These are phyloP conservation scores for Garra rufa DNA, from an alignment of 2,113 vertebrate genomes.

Conservation along the genomic window DNA sequence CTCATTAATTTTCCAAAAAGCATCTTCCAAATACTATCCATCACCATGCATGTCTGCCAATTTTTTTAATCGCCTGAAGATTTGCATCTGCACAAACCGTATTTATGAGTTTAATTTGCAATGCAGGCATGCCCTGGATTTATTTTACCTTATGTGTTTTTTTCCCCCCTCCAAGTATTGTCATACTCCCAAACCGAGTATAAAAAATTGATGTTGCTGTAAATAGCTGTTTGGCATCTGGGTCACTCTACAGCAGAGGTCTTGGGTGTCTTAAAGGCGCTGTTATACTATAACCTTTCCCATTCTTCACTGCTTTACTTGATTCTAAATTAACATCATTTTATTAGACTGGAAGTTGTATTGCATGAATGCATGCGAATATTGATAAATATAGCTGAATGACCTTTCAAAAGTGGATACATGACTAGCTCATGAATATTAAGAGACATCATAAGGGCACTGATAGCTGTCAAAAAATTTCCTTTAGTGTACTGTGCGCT, in stretches of 20 bases:
- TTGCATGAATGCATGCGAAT: not conserved
- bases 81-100: not conserved
- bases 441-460: constrained; percentile 12
- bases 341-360: not conserved
- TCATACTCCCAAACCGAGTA: constrained; percentile 15
- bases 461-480: constrained; percentile 14
- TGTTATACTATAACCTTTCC: not conserved
- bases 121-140: not conserved
- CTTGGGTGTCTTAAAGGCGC: not conserved
- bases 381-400: not conserved
- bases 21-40: not conserved
- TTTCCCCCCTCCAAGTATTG: not conserved
- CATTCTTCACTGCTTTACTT: not conserved
- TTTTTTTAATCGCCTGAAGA: not conserved
- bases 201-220: constrained; percentile 19
- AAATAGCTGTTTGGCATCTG: constrained; percentile 7
- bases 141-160: not conserved
- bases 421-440: constrained; percentile 27
- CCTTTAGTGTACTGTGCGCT: not conserved
- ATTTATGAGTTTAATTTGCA: not conserved
- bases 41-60: not conserved
- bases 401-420: not conserved
- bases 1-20: not conserved
- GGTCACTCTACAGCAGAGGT: not conserved
- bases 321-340: not conserved